These are phyloP conservation scores for Dromius quadrimaculatus DNA, from an alignment of 2,888 invertebrate genomes.

Conservation along the genomic window DNA sequence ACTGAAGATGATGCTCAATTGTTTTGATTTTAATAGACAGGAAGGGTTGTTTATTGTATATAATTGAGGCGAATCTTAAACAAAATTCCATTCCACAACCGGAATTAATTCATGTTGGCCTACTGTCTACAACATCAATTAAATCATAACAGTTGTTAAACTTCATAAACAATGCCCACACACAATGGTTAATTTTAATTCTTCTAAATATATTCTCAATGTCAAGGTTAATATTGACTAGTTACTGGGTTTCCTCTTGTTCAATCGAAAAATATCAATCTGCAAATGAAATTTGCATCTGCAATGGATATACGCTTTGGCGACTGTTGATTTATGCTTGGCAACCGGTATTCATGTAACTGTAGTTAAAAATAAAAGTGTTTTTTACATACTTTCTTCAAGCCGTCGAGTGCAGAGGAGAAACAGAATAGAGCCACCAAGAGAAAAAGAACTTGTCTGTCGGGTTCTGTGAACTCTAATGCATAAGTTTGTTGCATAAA, in stretches of 20 bases:
- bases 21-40: background rate
- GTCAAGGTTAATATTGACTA: background rate
- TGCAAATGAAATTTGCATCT: background rate
- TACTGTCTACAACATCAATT: background rate
- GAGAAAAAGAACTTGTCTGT: constrained; percentile 31
- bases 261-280: background rate
- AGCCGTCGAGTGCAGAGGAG: background rate
- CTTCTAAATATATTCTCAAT: background rate
- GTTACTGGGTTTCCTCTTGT: too few species aligned
- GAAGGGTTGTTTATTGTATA: constrained; percentile 6
- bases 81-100: too few species aligned
- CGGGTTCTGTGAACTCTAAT: constrained; percentile 28
- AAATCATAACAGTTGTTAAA: background rate
- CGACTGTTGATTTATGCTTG: constrained; percentile 18
- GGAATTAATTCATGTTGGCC: too few species aligned
- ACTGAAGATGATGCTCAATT: background rate
- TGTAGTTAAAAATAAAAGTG: constrained; percentile 44
- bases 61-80: background rate
- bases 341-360: constrained; percentile 34
- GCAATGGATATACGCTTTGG: background rate
- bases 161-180: background rate
- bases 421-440: too few species aligned
- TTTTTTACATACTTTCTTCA: constrained; percentile 25
- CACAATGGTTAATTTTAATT: background rate
- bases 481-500: constrained; percentile 29